Conservation (phyloP, 2,888 invertebrate genomes). For the Hetaerina titia region DNA sequence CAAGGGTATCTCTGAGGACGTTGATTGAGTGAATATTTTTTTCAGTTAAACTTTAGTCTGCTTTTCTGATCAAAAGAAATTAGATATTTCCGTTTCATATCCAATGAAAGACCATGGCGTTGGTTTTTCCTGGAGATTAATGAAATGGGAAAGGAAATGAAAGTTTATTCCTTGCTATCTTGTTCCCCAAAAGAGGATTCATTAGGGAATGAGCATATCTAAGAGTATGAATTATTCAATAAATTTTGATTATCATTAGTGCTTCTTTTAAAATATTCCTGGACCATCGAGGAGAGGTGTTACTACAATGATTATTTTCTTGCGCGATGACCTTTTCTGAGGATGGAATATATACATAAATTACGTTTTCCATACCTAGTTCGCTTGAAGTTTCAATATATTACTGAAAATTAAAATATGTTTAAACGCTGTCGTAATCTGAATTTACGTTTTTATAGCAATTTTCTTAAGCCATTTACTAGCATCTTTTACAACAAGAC, state of each 20-base stretch:
- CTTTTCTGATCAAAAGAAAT: background rate
- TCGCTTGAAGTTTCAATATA: too few relatives aligned
- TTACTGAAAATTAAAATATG: too few relatives aligned
- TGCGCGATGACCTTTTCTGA: too few relatives aligned
- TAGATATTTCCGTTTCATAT: background rate
- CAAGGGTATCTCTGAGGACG: slow-evolving; percentile 2
- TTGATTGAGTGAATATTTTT: slow-evolving; percentile 27
- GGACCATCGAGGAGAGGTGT: too few relatives aligned
- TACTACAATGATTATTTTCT: too few relatives aligned
- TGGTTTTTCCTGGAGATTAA: background rate
- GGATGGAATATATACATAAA: too few relatives aligned
- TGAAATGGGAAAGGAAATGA: background rate
- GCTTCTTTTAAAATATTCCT: background rate
- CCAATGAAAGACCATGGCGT: background rate
- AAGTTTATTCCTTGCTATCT: background rate
- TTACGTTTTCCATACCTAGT: too few relatives aligned
- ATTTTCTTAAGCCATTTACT: too few relatives aligned
- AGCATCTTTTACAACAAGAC: too few relatives aligned
- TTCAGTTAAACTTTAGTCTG: background rate
- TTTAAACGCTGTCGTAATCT: too few relatives aligned
- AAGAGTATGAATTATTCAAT: background rate
- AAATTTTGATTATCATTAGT: background rate
- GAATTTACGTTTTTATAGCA: too few relatives aligned
- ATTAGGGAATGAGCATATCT: background rate
- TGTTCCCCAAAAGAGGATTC: background rate